A percentile compares a stretch with the other conserved stretches of the same genome.
Conservation (phyloP, 2,113 vertebrate species). For the Indicator maculatus region DNA sequence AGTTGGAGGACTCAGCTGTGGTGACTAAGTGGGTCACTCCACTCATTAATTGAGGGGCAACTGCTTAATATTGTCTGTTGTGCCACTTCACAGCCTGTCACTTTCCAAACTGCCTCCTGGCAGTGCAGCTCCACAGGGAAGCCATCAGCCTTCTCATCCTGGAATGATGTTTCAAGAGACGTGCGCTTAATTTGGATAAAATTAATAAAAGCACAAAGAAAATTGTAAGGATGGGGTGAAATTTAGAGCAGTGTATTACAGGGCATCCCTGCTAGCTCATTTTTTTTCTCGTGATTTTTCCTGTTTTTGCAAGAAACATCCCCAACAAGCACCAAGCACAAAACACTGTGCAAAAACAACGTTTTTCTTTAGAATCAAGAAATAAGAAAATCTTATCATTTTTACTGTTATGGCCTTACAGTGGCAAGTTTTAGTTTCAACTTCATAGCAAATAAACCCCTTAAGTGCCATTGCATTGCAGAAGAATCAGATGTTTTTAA, state of each 20-base stretch:
- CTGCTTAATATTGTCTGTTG: conserved; percentile 43
- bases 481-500: background rate
- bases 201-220: conserved; percentile 13
- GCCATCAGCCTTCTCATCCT: background rate
- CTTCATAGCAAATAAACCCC: background rate
- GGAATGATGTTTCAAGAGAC: conserved; percentile 11
- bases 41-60: conserved; percentile 53
- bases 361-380: background rate
- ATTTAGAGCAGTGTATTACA: background rate
- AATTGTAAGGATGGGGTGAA: background rate
- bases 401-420: background rate
- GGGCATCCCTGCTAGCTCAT: background rate
- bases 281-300: background rate
- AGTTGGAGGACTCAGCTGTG: conserved; percentile 53
- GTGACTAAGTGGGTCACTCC: conserved; percentile 59
- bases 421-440: background rate
- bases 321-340: no score
- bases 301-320: background rate
- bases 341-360: background rate
- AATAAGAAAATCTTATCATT: background rate
- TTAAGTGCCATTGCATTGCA: background rate
- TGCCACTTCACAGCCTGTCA: conserved; percentile 58
- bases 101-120: conserved; percentile 59
- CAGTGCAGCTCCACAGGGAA: conserved; percentile 19
- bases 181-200: background rate